Conservation (phyloP, 2,888 invertebrate species). For the Drosophila lutescens region DNA sequence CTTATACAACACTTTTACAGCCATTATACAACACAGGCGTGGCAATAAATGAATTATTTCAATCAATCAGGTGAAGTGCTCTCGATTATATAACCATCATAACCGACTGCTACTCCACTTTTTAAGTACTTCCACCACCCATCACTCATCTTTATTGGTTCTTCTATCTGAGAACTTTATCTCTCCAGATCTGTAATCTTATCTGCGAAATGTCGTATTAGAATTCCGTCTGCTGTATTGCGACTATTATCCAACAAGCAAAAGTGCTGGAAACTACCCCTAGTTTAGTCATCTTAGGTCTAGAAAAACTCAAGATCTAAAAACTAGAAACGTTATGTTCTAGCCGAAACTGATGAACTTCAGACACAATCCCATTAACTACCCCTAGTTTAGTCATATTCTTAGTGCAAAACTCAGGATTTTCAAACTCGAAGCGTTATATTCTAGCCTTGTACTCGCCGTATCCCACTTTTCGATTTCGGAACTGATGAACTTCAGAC, state of each 20-base stretch:
- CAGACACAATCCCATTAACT: conserved; percentile 14
- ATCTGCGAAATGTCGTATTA: conserved; percentile 12
- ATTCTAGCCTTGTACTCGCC: background rate
- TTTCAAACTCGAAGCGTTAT: background rate
- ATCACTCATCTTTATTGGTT: conserved; percentile 14
- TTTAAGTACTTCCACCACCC: background rate
- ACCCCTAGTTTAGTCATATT: background rate
- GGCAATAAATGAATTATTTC: background rate
- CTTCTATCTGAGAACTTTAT: conserved; percentile 6
- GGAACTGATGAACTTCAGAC: conserved; percentile 7
- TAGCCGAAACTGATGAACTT: conserved; percentile 5
- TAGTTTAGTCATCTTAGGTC: background rate
- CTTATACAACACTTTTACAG: background rate
- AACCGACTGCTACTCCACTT: background rate
- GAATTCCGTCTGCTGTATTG: background rate
- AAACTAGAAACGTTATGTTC: background rate
- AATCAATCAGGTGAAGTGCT: background rate
- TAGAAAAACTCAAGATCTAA: background rate
- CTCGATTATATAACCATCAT: background rate
- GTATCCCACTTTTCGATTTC: conserved; percentile 2
- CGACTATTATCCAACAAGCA: conserved; percentile 7
- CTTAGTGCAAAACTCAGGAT: background rate
- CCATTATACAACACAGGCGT: background rate
- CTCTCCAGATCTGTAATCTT: conserved; percentile 28
- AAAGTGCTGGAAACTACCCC: background rate